These are phyloP conservation scores for Polyploca ridens DNA, from an alignment of 2,888 invertebrate species.

Conservation along the genomic window DNA sequence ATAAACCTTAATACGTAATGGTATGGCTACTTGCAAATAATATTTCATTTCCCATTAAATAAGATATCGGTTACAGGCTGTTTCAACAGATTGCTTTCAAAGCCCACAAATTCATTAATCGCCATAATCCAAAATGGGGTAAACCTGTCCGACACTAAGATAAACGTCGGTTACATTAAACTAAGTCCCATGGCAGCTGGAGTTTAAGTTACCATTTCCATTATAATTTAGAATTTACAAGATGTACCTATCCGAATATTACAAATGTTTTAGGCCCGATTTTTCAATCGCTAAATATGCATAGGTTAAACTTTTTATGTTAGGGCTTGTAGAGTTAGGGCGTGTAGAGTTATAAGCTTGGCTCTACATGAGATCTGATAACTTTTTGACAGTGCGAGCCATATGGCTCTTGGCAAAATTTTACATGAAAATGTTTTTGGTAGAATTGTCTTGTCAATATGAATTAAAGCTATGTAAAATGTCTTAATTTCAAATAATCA, in stretches of 20 bases:
- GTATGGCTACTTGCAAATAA: not conserved
- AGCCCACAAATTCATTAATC: constrained; percentile 38
- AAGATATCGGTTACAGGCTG: constrained; percentile 15
- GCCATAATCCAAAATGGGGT: constrained; percentile 34
- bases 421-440: too few relatives aligned
- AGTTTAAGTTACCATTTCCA: constrained; percentile 38
- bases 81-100: constrained; percentile 26
- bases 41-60: constrained; percentile 22
- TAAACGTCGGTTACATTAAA: constrained; percentile 38
- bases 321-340: too few relatives aligned
- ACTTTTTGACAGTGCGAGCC: too few relatives aligned
- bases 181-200: constrained; percentile 31
- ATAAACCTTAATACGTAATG: too few relatives aligned
- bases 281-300: too few relatives aligned
- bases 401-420: too few relatives aligned
- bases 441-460: too few relatives aligned
- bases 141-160: constrained; percentile 32
- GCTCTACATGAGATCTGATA: too few relatives aligned
- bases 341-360: too few relatives aligned
- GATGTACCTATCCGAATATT: constrained; percentile 9
- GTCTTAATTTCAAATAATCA: too few relatives aligned
- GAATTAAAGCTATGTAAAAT: too few relatives aligned
- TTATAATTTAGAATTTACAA: constrained; percentile 28
- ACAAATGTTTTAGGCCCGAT: not conserved
- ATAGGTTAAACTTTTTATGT: too few relatives aligned